Evolutionary conservation across 2,797 vertebrate species (phyloP).

Genomic region (Eupleurogrammus muticus): DNA sequence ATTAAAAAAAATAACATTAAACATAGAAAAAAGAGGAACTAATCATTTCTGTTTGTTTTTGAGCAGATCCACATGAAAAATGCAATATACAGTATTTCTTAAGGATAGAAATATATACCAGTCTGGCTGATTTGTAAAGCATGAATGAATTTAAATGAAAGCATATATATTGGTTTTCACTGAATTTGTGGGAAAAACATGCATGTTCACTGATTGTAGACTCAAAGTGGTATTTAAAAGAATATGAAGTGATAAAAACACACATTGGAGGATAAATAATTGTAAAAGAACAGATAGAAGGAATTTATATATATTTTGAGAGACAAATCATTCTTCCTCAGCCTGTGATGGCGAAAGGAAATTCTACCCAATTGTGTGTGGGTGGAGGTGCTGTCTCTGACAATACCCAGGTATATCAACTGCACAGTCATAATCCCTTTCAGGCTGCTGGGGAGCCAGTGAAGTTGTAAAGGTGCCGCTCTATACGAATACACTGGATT

Average conservation of each 20-base stretch:
- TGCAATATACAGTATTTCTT: conserved; percentile 63
- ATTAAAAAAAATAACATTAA: conserved; percentile 81
- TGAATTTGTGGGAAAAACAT: conserved; percentile 26
- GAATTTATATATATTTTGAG: conserved; percentile 47
- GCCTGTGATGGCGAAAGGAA: conserved; percentile 56
- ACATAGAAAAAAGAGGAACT: conserved; percentile 65
- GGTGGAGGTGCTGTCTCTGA: conserved; percentile 61
- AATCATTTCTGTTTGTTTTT: conserved; percentile 82
- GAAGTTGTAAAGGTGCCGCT: conserved; percentile 68
- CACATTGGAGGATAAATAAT: conserved; percentile 30
- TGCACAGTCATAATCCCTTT: conserved; percentile 74
- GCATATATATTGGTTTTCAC: conserved; percentile 23
- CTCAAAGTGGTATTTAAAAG: neutral
- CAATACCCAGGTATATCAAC: conserved; percentile 75
- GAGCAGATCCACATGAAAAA: conserved; percentile 79
- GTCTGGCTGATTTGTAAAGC: conserved; percentile 31
- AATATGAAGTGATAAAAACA: conserved; percentile 23
- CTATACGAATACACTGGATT: conserved; percentile 75
- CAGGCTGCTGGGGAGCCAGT: conserved; percentile 65
- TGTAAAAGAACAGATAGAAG: conserved; percentile 33
- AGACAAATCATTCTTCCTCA: conserved; percentile 58
- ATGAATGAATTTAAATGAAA: conserved; percentile 51
- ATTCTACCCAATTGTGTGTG: conserved; percentile 56
- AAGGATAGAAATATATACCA: conserved; percentile 55
- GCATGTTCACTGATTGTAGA: conserved; percentile 31